Evolutionary conservation across 2,888 invertebrate species (phyloP).

Genomic region (Cylindroiulus punctatus): DNA sequence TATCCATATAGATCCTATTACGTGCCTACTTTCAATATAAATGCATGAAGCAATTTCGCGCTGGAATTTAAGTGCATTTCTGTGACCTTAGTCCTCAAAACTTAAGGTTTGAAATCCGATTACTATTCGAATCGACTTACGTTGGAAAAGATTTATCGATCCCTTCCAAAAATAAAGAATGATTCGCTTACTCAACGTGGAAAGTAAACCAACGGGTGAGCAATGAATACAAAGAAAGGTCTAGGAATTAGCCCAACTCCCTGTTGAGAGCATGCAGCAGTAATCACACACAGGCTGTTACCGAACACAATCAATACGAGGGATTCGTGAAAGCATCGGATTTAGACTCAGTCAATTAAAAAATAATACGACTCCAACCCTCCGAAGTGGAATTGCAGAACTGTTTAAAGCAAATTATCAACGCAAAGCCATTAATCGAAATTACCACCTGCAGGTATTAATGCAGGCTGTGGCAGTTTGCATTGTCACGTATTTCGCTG

Average conservation of each 20-base stretch:
- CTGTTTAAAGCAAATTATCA: neutral
- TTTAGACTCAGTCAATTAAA: neutral
- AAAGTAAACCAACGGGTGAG: neutral
- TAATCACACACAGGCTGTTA: neutral
- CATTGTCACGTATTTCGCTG: neutral
- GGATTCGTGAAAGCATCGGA: neutral
- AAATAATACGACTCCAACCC: neutral
- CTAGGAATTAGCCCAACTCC: neutral
- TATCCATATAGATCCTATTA: neutral
- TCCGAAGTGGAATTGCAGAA: neutral
- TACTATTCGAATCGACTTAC: neutral
- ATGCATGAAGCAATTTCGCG: neutral
- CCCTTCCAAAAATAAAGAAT: neutral
- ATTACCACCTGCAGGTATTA: neutral
- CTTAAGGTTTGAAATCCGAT: neutral
- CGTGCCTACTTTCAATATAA: neutral
- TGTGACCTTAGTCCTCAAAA: neutral
- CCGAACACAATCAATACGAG: neutral
- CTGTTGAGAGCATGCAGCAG: neutral
- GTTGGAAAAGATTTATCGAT: neutral
- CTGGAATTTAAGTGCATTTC: neutral
- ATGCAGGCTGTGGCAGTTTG: neutral
- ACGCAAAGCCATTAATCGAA: neutral
- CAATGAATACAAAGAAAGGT: neutral
- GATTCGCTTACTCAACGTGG: neutral